Percentiles rank a stretch among this genome's conserved stretches.
phyloP scores from a whole-genome alignment of 2,113 vertebrate species.

The Butorides virescens region DNA sequence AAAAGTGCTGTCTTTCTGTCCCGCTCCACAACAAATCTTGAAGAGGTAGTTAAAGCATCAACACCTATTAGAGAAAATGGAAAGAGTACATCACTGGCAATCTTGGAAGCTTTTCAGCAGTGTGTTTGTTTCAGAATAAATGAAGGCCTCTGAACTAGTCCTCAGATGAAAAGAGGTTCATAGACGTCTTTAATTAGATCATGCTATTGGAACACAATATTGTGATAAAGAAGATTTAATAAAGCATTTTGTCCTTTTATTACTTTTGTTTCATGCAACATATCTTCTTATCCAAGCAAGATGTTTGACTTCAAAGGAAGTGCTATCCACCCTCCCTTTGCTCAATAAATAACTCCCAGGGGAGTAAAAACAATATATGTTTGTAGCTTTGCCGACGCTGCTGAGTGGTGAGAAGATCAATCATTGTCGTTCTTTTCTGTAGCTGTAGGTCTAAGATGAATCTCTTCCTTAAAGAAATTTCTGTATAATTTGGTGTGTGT shows the following conservation, averaged over 20 bases:
- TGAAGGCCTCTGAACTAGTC: slow-evolving; percentile 70
- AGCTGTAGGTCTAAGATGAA: slow-evolving; percentile 33
- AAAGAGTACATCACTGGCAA: slow-evolving; percentile 46
- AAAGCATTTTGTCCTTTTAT: slow-evolving; percentile 80
- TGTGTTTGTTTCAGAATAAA: slow-evolving; percentile 65
- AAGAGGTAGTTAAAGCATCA: slow-evolving; percentile 40
- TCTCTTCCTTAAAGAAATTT: slow-evolving; percentile 46
- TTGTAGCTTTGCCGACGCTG: slow-evolving; percentile 50
- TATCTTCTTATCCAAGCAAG: slow-evolving; percentile 77
- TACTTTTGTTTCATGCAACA: slow-evolving; percentile 75
- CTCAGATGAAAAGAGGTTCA: slow-evolving; percentile 75
- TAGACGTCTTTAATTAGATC: slow-evolving; percentile 80
- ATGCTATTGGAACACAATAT: slow-evolving; percentile 71
- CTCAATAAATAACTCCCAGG: slow-evolving; percentile 75
- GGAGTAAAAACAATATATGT: slow-evolving; percentile 57
- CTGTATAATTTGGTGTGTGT: not conserved
- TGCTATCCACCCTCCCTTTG: slow-evolving; percentile 67
- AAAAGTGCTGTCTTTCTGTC: not conserved
- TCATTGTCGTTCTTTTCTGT: slow-evolving; percentile 42
- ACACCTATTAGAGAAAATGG: slow-evolving; percentile 59
- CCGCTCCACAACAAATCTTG: not conserved
- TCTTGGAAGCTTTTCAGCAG: slow-evolving; percentile 66
- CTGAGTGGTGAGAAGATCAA: slow-evolving; percentile 71
- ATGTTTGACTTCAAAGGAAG: slow-evolving; percentile 82
- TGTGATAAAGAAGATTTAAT: slow-evolving; percentile 82